These are phyloP conservation scores for Esox niger DNA, from an alignment of 2,113 vertebrate genomes.

Conservation along the genomic window DNA sequence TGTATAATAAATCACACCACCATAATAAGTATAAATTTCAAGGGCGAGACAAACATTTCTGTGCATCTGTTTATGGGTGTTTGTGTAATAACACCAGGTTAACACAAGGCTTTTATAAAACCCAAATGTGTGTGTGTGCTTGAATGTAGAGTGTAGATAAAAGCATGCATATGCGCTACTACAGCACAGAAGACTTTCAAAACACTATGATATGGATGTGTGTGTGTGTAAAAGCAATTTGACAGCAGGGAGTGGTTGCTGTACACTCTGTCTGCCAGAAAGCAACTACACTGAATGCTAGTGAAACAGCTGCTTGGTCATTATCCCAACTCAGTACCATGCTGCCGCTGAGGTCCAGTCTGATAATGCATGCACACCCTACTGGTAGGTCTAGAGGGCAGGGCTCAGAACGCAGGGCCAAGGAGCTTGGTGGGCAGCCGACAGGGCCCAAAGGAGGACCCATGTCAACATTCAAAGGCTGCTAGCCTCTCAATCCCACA, in stretches of 20 bases:
- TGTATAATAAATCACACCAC: too few relatives aligned
- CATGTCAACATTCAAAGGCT: neutral
- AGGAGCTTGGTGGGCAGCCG: neutral
- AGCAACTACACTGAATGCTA: conserved; percentile 3
- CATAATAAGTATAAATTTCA: too few relatives aligned
- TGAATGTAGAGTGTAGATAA: conserved; percentile 11
- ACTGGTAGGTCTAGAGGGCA: neutral
- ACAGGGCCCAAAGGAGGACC: neutral
- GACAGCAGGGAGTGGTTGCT: conserved; percentile 9
- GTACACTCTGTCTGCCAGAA: conserved; percentile 1
- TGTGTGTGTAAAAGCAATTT: neutral
- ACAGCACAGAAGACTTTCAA: neutral
- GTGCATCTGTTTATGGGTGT: conserved; percentile 21
- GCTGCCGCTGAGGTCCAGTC: conserved; percentile 17
- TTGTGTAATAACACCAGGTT: too few relatives aligned
- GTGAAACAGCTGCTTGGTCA: conserved; percentile 20
- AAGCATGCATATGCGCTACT: neutral
- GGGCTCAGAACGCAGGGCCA: neutral
- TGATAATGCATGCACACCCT: conserved; percentile 26
- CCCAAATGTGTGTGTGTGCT: conserved; percentile 16
- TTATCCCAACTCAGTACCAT: neutral
- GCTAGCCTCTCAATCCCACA: neutral
- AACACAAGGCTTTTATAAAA: too few relatives aligned
- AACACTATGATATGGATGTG: conserved; percentile 10
- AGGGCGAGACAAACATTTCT: conserved; percentile 5